Percentiles rank a stretch among this genome's conserved stretches.
Conservation (phyloP, 53 echinoderm and acorn worm genomes). For the Arbacia lixula region DNA sequence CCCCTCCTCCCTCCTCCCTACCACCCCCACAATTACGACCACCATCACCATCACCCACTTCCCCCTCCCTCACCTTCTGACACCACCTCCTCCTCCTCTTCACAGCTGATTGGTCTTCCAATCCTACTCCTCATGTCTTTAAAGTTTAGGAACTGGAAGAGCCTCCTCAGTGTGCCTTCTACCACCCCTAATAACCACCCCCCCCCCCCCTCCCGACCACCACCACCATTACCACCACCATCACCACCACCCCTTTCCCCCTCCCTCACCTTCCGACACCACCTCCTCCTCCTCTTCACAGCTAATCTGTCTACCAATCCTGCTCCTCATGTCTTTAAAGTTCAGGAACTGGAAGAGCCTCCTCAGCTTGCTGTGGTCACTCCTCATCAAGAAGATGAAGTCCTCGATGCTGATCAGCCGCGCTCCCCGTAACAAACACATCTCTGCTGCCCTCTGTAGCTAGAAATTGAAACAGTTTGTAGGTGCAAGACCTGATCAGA, state of each 20-base stretch:
- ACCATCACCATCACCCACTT: neutral
- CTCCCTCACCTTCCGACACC: neutral
- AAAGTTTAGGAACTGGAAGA: slow-evolving; percentile 70
- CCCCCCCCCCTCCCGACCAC: neutral
- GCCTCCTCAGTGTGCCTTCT: slow-evolving; percentile 66
- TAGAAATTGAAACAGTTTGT: slow-evolving; percentile 36
- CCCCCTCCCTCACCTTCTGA: neutral
- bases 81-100: neutral
- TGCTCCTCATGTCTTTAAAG: slow-evolving; percentile 73
- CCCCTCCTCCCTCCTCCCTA: neutral
- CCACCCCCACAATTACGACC: neutral
- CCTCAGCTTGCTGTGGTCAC: slow-evolving; percentile 77
- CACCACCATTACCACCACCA: neutral
- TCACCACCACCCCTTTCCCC: neutral
- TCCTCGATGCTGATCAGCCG: slow-evolving; percentile 97
- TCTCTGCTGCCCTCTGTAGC: slow-evolving; percentile 88
- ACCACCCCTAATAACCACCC: slow-evolving; percentile 5
- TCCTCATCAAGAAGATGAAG: slow-evolving; percentile 88
- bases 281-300: slow-evolving; percentile 25
- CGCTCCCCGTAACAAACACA: slow-evolving; percentile 80
- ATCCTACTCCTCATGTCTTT: neutral
- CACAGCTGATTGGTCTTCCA: neutral
- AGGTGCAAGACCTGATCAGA: too few species aligned
- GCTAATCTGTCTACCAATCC: slow-evolving; percentile 29
- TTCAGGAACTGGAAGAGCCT: slow-evolving; percentile 82